Conservation (phyloP, 1,140 invertebrate genomes). For the Harlomillsia oculata region DNA sequence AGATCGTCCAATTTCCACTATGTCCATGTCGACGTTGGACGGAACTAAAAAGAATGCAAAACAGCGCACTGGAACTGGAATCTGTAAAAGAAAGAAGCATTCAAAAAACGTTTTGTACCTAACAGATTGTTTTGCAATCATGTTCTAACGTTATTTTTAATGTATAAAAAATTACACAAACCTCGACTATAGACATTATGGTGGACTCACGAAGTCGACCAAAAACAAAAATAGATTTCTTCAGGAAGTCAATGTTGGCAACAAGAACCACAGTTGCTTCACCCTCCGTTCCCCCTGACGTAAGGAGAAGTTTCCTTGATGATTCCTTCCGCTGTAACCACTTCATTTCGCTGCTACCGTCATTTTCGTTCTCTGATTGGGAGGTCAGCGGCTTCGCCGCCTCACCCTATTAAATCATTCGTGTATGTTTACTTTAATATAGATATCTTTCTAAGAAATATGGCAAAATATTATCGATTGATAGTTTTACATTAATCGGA, state of each 20-base stretch:
- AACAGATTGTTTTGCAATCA: too few species aligned
- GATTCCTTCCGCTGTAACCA: constrained; percentile 5
- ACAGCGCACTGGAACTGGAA: constrained; percentile 76
- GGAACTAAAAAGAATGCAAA: constrained; percentile 88
- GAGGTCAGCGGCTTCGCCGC: too few species aligned
- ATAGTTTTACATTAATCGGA: neutral
- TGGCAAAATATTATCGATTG: too few species aligned
- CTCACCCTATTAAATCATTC: too few species aligned
- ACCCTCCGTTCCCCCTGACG: constrained; percentile 49
- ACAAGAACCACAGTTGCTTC: constrained; percentile 81
- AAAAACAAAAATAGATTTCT: constrained; percentile 84
- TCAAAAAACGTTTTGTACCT: neutral
- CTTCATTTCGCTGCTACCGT: too few species aligned
- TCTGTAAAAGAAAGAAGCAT: constrained; percentile 5
- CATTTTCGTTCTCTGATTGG: too few species aligned
- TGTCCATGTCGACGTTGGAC: constrained; percentile 67
- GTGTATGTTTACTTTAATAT: too few species aligned
- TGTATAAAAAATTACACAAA: too few species aligned
- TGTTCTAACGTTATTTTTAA: neutral
- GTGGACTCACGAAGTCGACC: constrained; percentile 78
- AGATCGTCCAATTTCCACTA: constrained; percentile 89
- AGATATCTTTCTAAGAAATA: too few species aligned
- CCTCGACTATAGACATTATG: constrained; percentile 72
- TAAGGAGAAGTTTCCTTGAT: neutral
- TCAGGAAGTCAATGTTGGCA: constrained; percentile 77